Conservation (phyloP, 2,888 invertebrate genomes). For the Tineola bisselliella region DNA sequence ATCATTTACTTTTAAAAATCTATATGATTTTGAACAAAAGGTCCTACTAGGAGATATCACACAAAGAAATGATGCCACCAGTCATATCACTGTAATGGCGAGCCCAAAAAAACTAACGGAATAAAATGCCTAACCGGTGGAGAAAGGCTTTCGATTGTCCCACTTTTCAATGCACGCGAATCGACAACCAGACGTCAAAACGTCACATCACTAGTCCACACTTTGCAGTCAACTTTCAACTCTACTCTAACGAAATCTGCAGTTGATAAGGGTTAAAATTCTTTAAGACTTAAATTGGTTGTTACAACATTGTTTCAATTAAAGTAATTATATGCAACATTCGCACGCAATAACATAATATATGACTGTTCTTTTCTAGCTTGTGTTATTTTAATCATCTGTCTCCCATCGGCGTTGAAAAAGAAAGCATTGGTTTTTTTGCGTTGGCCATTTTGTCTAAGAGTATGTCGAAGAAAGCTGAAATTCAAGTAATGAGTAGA, state of each 20-base stretch:
- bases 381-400: conserved; percentile 25
- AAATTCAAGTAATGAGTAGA: conserved; percentile 57
- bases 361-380: conserved; percentile 36
- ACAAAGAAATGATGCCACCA: conserved; percentile 6
- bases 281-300: background rate
- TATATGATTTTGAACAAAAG: too few relatives aligned
- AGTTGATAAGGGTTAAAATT: background rate
- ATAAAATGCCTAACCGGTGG: conserved; percentile 64
- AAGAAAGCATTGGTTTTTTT: conserved; percentile 62
- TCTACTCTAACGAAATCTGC: background rate
- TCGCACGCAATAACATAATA: conserved; percentile 40
- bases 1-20: too few relatives aligned
- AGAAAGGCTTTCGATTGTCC: conserved; percentile 70
- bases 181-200: conserved; percentile 37
- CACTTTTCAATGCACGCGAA: conserved; percentile 62
- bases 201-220: conserved; percentile 35
- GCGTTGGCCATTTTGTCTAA: conserved; percentile 46
- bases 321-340: conserved; percentile 22
- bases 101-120: conserved; percentile 66
- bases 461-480: conserved; percentile 65
- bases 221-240: conserved; percentile 24
- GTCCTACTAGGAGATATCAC: background rate
- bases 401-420: conserved; percentile 56
- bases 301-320: background rate
- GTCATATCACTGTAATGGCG: conserved; percentile 40